A percentile compares a stretch with the other conserved stretches of the same genome.
Conservation (phyloP, 2,797 vertebrate genomes). For the Hippocampus kuda region DNA sequence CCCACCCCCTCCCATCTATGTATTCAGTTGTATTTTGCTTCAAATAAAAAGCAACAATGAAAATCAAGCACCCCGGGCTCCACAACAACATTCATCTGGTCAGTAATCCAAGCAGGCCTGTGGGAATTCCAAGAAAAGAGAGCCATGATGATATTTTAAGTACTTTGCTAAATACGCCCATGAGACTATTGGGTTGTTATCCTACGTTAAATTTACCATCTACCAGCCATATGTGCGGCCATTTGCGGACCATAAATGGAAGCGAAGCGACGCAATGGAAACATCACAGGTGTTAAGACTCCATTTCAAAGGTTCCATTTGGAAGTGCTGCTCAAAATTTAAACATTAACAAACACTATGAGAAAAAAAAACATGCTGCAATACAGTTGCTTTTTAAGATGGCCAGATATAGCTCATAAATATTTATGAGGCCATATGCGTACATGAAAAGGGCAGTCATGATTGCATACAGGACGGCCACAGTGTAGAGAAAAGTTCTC, state of each 20-base stretch:
- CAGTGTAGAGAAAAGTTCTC: neutral
- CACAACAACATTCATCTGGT: slow-evolving; percentile 2
- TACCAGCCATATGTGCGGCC: slow-evolving; percentile 30
- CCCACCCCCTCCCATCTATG: too few species aligned
- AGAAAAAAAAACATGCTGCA: slow-evolving; percentile 28
- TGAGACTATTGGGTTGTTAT: slow-evolving; percentile 51
- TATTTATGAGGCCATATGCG: neutral
- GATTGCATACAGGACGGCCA: slow-evolving; percentile 6
- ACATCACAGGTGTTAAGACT: slow-evolving; percentile 30
- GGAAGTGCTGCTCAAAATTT: slow-evolving; percentile 28
- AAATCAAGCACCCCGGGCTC: neutral
- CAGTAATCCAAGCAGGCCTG: slow-evolving; percentile 23
- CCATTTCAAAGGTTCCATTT: neutral
- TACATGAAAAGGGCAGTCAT: neutral
- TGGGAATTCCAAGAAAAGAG: slow-evolving; percentile 39
- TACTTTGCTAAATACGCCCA: slow-evolving; percentile 47
- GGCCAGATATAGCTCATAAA: slow-evolving; percentile 19
- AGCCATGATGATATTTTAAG: slow-evolving; percentile 47
- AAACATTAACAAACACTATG: slow-evolving; percentile 36
- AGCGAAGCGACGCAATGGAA: slow-evolving; percentile 15
- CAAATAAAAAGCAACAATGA: slow-evolving; percentile 4
- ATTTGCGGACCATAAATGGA: slow-evolving; percentile 35
- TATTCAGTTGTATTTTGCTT: neutral
- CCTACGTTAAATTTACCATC: slow-evolving; percentile 44
- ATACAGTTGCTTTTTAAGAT: slow-evolving; percentile 35